Conservation (phyloP, 1,140 invertebrate species). For the Trichomalopsis sarcophagae region DNA sequence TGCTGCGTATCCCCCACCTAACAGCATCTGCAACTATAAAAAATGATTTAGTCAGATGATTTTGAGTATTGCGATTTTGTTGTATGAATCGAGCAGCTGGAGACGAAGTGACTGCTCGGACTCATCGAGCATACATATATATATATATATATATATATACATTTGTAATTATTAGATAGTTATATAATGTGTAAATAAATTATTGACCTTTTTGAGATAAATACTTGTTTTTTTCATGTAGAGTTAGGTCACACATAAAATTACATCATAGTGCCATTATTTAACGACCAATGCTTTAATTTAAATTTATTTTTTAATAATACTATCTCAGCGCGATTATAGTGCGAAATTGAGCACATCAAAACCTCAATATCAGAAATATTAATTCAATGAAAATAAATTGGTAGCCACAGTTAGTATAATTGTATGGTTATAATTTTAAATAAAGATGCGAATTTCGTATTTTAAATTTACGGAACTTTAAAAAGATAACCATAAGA, state of each 20-base stretch:
- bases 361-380: too few relatives aligned
- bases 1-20: conserved; percentile 26
- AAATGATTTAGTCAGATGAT: neutral
- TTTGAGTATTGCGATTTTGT: conserved; percentile 36
- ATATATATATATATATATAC: neutral
- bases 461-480: neutral
- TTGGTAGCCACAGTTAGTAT: too few relatives aligned
- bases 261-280: too few relatives aligned
- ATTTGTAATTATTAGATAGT: neutral
- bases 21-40: conserved; percentile 2
- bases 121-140: neutral
- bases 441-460: too few relatives aligned
- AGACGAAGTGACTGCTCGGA: neutral
- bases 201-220: neutral
- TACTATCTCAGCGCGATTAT: too few relatives aligned
- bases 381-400: too few relatives aligned
- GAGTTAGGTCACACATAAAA: too few relatives aligned
- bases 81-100: conserved; percentile 32
- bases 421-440: too few relatives aligned
- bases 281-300: neutral
- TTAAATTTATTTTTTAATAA: neutral
- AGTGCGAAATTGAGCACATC: too few relatives aligned
- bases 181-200: conserved; percentile 33
- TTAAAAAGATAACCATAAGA: neutral
- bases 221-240: too few relatives aligned